A percentile compares a stretch with the other conserved stretches of the same genome.
Evolutionary conservation across 23 tunicate genomes (phyloP).

Genomic region (Phallusia fumigata): DNA sequence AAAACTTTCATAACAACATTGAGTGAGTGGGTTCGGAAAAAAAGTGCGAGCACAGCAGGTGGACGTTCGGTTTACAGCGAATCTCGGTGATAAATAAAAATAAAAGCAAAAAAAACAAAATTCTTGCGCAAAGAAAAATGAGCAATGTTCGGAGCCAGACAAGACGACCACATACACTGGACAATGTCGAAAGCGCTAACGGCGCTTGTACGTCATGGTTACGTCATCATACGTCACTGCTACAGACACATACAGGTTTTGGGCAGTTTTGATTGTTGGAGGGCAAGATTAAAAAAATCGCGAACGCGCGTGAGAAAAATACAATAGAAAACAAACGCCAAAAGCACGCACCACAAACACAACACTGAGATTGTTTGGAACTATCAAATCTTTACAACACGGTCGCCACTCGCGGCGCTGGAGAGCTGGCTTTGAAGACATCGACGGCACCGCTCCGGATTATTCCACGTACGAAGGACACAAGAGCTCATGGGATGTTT

Average conservation of each 20-base stretch:
- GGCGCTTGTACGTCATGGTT: background rate
- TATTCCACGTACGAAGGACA: too few species aligned
- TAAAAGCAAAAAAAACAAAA: too few species aligned
- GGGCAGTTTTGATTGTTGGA: background rate
- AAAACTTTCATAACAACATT: too few species aligned
- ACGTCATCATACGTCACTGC: background rate
- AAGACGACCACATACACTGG: too few species aligned
- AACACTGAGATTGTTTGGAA: conserved; percentile 3
- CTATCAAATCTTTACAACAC: conserved; percentile 1
- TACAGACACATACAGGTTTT: background rate
- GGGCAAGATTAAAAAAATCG: background rate
- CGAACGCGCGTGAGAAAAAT: background rate
- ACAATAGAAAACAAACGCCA: background rate
- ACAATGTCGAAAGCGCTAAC: background rate
- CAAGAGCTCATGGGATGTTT: too few species aligned
- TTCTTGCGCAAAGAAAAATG: too few species aligned
- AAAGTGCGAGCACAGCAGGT: too few species aligned
- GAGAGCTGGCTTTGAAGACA: conserved; percentile 7
- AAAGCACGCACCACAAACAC: background rate
- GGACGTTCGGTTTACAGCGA: too few species aligned
- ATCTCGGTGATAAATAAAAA: too few species aligned
- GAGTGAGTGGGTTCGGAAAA: too few species aligned
- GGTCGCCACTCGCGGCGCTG: background rate
- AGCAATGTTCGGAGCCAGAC: too few species aligned
- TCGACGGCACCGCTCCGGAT: background rate